Conservation (phyloP, 1,140 invertebrate genomes). For the Drosophila setifemur region DNA sequence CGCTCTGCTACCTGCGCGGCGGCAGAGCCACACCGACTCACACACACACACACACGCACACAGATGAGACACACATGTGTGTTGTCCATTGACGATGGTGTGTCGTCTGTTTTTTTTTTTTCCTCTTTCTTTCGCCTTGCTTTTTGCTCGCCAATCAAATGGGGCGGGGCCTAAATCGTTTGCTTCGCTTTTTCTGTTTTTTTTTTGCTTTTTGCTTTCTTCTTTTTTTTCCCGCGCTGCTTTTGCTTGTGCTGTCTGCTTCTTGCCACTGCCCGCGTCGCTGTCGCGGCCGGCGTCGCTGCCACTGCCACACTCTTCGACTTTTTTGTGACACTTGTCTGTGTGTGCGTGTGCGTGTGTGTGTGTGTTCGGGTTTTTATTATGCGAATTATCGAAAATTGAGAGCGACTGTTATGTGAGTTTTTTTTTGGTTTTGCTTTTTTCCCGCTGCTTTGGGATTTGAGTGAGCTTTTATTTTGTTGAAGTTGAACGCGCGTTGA, state of each 20-base stretch:
- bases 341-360: slow-evolving; percentile 24
- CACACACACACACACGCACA: slow-evolving; percentile 29
- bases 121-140: slow-evolving; percentile 12
- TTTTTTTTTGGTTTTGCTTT: slow-evolving; percentile 3
- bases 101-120: slow-evolving; percentile 56
- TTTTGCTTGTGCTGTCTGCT: slow-evolving; percentile 34
- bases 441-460: background rate
- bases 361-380: slow-evolving; percentile 65
- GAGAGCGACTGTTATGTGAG: slow-evolving; percentile 47
- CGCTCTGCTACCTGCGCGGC: slow-evolving; percentile 16
- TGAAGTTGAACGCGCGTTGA: background rate
- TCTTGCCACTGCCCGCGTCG: slow-evolving; percentile 21
- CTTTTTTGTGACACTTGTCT: slow-evolving; percentile 63
- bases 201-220: slow-evolving; percentile 34
- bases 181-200: slow-evolving; percentile 26
- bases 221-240: background rate
- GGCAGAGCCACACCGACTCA: slow-evolving; percentile 39
- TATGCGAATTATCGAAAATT: slow-evolving; percentile 79
- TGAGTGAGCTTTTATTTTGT: slow-evolving; percentile 23
- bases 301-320: slow-evolving; percentile 22
- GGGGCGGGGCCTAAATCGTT: slow-evolving; percentile 80
- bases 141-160: slow-evolving; percentile 80
- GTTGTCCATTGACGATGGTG: slow-evolving; percentile 73
- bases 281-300: slow-evolving; percentile 25
- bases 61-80: slow-evolving; percentile 46